phyloP scores from a whole-genome alignment of 1,140 invertebrate genomes.

The Nasonia longicornis region DNA sequence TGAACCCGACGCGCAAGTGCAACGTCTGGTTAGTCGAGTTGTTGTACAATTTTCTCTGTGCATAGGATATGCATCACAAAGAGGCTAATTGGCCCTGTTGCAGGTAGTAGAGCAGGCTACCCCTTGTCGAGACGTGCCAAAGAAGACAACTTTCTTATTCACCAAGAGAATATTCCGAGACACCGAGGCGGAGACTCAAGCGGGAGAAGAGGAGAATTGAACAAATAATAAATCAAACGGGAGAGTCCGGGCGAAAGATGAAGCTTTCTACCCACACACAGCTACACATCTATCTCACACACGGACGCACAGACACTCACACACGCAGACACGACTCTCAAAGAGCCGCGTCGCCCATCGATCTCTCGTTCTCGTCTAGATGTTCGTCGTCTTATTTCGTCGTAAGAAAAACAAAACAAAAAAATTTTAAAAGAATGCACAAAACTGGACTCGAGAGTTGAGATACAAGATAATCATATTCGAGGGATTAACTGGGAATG shows the following conservation, averaged over 20 bases:
- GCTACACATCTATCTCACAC: background rate
- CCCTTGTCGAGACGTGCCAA: conserved; percentile 21
- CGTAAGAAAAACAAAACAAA: conserved; percentile 9
- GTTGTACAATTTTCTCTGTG: background rate
- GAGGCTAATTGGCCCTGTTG: background rate
- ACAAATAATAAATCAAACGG: background rate
- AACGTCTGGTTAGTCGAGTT: conserved; percentile 84
- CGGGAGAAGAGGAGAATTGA: background rate
- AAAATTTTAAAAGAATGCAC: background rate
- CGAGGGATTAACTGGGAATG: too few species aligned
- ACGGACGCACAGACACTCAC: too few species aligned
- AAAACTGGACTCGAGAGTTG: background rate
- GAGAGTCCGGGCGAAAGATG: background rate
- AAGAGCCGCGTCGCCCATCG: background rate
- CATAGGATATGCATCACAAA: too few species aligned
- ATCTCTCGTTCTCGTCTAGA: conserved; percentile 8
- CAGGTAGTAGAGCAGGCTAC: conserved; percentile 30
- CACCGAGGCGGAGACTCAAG: background rate
- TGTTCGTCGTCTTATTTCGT: conserved; percentile 31
- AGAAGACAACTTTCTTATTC: conserved; percentile 20
- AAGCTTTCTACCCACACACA: background rate
- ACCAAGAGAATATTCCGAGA: background rate
- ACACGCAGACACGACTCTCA: background rate
- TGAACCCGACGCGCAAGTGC: conserved; percentile 94
- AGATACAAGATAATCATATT: background rate